Evolutionary conservation across 2,888 invertebrate genomes (phyloP), one percentile per base, ranked within the genome.

Genomic region (Phrixothrix hirtus): DNA sequence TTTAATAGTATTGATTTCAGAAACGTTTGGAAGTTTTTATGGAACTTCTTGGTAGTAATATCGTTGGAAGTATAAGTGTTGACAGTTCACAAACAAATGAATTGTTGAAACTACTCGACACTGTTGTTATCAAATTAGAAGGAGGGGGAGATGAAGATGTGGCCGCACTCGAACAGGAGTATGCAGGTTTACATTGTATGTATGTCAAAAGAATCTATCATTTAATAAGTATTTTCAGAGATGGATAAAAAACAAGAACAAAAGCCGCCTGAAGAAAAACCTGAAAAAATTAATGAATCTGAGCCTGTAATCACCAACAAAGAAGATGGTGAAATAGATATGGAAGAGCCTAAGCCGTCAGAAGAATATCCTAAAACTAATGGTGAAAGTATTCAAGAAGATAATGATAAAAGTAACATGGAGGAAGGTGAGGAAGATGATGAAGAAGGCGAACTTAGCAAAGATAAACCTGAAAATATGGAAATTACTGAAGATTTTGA

Each of bases 41-140:
- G 67, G 92, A 95, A 57, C 79, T 98, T 57, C 76, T 97, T 38
- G 84, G 87, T 1, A 79, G 78, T 27, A 87, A 84, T 1, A 84
- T 86, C 62, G 79, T 97, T 35, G 87, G 89, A 52, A 84, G 81
- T 61, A 86, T 92, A 0, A 82, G 87, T 1, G 85, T 97, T 1
- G 98, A 99, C 71, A 87, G 90, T 27, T 89, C 89, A 45, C 90
- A 92, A 73, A 83, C 87, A 0, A 89, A 89, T 43, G 84, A 87
- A 48, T 78, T 99, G 41, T 83, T 97, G 37, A 87, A 89, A 61
- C 79, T 99, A 6, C 81, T 99, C 50, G 99, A 99, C 75, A 92
- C 96, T 45, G 96, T 95, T 30, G 98, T 99, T 3, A 95, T 99
- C 57, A 92, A 94, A 74, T 79, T 99, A 31, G 98, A 99, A 77